phyloP scores from a whole-genome alignment of 2,888 invertebrate genomes.

The Epistrophella euchroma region DNA sequence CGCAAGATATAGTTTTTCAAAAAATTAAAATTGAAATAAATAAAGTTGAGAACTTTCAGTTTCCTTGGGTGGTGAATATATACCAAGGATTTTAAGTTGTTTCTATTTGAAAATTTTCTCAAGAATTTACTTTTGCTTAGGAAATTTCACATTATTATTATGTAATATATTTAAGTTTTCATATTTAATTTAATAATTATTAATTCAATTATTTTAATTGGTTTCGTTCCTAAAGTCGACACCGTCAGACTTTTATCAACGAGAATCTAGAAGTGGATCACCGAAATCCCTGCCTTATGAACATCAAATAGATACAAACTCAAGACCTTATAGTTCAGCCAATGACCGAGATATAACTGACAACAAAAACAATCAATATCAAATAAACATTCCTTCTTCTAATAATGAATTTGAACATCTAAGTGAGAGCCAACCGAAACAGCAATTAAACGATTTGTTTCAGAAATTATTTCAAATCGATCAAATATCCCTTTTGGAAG shows the following conservation, averaged over 20 bases:
- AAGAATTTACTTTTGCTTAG: too few species aligned
- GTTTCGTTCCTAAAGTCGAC: slow-evolving; percentile 45
- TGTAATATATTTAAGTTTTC: too few species aligned
- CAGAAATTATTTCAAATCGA: slow-evolving; percentile 52
- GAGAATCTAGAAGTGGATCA: slow-evolving; percentile 46
- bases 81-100: too few species aligned
- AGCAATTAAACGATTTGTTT: slow-evolving; percentile 47
- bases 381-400: background rate
- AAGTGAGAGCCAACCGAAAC: slow-evolving; percentile 32
- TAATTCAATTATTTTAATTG: background rate
- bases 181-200: too few species aligned
- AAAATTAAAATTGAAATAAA: too few species aligned
- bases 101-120: too few species aligned
- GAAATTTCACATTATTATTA: too few species aligned
- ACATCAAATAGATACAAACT: slow-evolving; percentile 7
- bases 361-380: slow-evolving; percentile 22
- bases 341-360: background rate
- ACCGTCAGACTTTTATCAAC: slow-evolving; percentile 64
- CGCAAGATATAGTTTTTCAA: too few species aligned
- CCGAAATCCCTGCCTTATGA: background rate
- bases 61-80: too few species aligned
- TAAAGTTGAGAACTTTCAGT: too few species aligned
- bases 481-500: slow-evolving; percentile 10
- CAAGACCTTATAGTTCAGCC: slow-evolving; percentile 1
- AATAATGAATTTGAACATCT: slow-evolving; percentile 39